Conservation (phyloP, 2,113 vertebrate genomes). For the Aptenodytes patagonicus region DNA sequence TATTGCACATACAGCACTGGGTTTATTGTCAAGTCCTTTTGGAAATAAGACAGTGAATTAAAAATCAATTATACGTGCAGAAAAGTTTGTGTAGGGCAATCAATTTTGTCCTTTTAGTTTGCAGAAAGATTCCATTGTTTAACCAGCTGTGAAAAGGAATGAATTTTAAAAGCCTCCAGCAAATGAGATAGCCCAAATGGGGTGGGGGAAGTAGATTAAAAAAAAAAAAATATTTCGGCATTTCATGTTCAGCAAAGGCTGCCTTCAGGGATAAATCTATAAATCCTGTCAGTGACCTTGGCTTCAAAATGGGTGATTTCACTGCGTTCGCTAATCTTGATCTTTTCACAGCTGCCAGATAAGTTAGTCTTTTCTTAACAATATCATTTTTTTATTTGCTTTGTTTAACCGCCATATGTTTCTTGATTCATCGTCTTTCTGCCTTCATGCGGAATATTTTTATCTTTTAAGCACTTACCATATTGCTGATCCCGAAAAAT, state of each 20-base stretch:
- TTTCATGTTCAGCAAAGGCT: slow-evolving; percentile 56
- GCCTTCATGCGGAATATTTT: neutral
- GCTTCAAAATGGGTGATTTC: slow-evolving; percentile 24
- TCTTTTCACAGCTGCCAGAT: slow-evolving; percentile 21
- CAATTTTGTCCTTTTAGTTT: slow-evolving; percentile 67
- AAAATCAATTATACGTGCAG: slow-evolving; percentile 72
- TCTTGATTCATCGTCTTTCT: neutral
- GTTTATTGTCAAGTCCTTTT: slow-evolving; percentile 65
- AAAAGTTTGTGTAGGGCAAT: slow-evolving; percentile 65
- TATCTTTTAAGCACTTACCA: neutral
- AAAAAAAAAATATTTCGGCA: slow-evolving; percentile 12
- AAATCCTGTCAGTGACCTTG: slow-evolving; percentile 77
- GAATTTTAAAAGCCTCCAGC: slow-evolving; percentile 63
- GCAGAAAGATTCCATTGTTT: slow-evolving; percentile 68
- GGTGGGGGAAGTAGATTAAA: neutral
- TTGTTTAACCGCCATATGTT: neutral
- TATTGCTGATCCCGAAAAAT: neutral
- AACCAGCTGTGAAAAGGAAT: slow-evolving; percentile 66
- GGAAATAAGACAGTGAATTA: slow-evolving; percentile 69
- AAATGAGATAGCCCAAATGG: slow-evolving; percentile 43
- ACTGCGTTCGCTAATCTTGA: neutral
- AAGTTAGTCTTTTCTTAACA: neutral
- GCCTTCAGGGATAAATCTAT: slow-evolving; percentile 79
- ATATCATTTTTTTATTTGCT: neutral
- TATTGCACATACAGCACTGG: slow-evolving; percentile 12